Evolutionary conservation across 2,888 invertebrate genomes (phyloP).

Genomic region (Lasioglossum figueresi): DNA sequence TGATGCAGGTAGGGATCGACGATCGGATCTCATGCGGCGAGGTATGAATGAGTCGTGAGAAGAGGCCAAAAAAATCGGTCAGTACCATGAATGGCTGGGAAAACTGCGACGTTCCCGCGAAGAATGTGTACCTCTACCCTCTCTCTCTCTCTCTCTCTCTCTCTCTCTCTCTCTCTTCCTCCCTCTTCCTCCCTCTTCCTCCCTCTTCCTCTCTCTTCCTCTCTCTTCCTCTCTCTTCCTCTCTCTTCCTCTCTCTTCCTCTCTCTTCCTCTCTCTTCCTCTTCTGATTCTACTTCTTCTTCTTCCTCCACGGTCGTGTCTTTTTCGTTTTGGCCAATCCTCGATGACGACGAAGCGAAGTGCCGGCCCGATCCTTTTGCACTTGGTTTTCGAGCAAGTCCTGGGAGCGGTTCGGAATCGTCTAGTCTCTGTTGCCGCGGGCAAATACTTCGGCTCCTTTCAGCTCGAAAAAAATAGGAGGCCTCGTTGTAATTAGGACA

Average conservation of each 20-base stretch:
- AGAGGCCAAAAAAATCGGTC: slow-evolving; percentile 71
- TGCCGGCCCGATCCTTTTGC: slow-evolving; percentile 70
- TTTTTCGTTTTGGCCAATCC: slow-evolving; percentile 52
- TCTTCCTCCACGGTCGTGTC: slow-evolving; percentile 30
- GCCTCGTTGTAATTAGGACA: slow-evolving; percentile 84
- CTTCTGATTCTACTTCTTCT: background rate
- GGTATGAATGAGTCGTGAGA: slow-evolving; percentile 82
- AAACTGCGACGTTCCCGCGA: slow-evolving; percentile 73
- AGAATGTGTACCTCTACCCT: slow-evolving; percentile 42
- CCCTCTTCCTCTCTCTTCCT: background rate
- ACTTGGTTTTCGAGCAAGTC: slow-evolving; percentile 60
- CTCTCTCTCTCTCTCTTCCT: background rate
- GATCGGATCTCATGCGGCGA: slow-evolving; percentile 78
- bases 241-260: slow-evolving; percentile 4
- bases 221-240: slow-evolving; percentile 14
- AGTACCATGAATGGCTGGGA: slow-evolving; percentile 78
- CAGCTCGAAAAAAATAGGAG: slow-evolving; percentile 79
- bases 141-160: background rate
- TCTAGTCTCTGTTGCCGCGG: slow-evolving; percentile 72
- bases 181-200: slow-evolving; percentile 13
- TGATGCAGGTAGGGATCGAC: slow-evolving; percentile 70
- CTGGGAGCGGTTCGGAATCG: slow-evolving; percentile 63
- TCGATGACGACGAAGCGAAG: slow-evolving; percentile 56
- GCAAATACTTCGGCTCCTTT: slow-evolving; percentile 81
- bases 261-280: slow-evolving; percentile 1